Evolutionary conservation across 2,797 vertebrate genomes (phyloP).

Genomic region (Mionectes olivaceus): DNA sequence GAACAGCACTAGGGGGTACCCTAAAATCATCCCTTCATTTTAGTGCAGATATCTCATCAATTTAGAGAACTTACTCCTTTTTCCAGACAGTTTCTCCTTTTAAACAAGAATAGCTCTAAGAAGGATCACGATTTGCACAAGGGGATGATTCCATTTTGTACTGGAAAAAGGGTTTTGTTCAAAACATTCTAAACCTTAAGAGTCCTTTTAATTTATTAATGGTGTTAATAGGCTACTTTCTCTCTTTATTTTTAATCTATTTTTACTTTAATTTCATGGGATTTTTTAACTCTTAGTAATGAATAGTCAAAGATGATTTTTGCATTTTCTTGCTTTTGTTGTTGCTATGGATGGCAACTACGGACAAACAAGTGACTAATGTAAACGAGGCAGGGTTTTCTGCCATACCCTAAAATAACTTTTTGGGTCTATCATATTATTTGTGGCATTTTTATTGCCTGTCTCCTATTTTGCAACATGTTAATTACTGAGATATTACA

Average conservation of each 20-base stretch:
- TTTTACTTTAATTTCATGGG: not conserved
- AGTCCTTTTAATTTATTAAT: not conserved
- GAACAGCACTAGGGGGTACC: not conserved
- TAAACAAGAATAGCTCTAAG: not conserved
- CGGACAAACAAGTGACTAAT: not conserved
- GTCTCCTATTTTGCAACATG: not conserved
- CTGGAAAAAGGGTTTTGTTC: not conserved
- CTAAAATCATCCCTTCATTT: not conserved
- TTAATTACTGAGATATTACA: conserved; percentile 12
- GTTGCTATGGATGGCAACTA: not conserved
- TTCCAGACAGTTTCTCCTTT: not conserved
- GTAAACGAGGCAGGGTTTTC: not conserved
- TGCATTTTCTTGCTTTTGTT: not conserved
- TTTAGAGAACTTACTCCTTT: not conserved
- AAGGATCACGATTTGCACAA: not conserved
- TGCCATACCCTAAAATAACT: not conserved
- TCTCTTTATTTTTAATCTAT: not conserved
- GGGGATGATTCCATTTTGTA: not conserved
- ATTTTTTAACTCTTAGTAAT: not conserved
- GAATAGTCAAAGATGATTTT: not conserved
- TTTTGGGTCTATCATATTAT: not conserved
- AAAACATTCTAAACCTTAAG: not conserved
- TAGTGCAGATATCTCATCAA: not conserved
- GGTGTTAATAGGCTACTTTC: not conserved
- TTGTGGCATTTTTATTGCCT: not conserved